Evolutionary conservation across 2,797 vertebrate genomes (phyloP).

Genomic region (Melanogrammus aeglefinus): DNA sequence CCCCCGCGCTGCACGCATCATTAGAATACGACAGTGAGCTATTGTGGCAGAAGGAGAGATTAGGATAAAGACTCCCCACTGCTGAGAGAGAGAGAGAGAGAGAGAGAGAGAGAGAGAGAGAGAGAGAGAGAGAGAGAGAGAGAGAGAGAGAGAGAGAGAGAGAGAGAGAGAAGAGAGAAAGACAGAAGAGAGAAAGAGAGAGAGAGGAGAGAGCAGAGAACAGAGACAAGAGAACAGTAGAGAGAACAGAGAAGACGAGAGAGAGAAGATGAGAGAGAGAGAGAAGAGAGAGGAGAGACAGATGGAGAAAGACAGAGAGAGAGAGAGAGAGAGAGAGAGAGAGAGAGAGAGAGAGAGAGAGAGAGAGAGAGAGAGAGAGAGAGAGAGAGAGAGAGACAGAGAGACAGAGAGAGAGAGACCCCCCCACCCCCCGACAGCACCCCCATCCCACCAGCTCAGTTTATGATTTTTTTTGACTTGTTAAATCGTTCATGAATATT

Average conservation of each 20-base stretch:
- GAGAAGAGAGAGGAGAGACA: slow-evolving; percentile 33
- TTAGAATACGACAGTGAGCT: slow-evolving; percentile 65
- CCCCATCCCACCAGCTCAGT: too few relatives aligned
- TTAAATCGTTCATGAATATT: too few relatives aligned
- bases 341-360: slow-evolving; percentile 32
- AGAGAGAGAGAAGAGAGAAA: too few relatives aligned
- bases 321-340: slow-evolving; percentile 31
- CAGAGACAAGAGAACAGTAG: too few relatives aligned
- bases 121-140: slow-evolving; percentile 34
- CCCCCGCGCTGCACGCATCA: slow-evolving; percentile 51
- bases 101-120: slow-evolving; percentile 31
- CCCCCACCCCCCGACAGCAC: too few relatives aligned
- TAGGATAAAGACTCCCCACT: slow-evolving; percentile 39
- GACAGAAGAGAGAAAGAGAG: too few relatives aligned
- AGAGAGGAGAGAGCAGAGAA: slow-evolving; percentile 20
- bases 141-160: too few relatives aligned
- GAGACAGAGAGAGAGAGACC: slow-evolving; percentile 30
- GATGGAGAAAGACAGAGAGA: slow-evolving; percentile 33
- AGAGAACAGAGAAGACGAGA: not conserved
- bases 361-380: slow-evolving; percentile 32
- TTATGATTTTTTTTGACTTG: too few relatives aligned
- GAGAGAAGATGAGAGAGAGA: slow-evolving; percentile 24
- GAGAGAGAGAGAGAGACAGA: slow-evolving; percentile 32
- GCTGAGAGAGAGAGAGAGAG: slow-evolving; percentile 32
- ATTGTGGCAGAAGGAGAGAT: slow-evolving; percentile 49